Conservation (phyloP, 2,888 invertebrate species). For the Apamea crenata region DNA sequence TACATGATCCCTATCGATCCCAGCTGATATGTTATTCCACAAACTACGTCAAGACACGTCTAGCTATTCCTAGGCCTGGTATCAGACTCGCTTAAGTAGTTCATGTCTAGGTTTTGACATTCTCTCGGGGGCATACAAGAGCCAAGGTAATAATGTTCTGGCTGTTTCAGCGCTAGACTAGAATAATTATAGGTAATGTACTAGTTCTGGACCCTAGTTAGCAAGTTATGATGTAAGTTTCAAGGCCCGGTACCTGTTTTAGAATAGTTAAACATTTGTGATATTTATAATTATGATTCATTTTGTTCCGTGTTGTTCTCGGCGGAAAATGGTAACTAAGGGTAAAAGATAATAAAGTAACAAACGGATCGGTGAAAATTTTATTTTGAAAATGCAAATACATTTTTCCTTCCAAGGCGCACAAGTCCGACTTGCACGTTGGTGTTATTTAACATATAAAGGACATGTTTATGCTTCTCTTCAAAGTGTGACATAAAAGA, state of each 20-base stretch:
- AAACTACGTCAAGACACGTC: constrained; percentile 10
- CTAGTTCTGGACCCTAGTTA: constrained; percentile 32
- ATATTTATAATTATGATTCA: constrained; percentile 42
- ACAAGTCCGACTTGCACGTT: not conserved
- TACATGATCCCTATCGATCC: constrained; percentile 12
- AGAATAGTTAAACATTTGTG: constrained; percentile 42
- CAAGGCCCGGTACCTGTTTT: constrained; percentile 14
- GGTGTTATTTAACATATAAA: no score
- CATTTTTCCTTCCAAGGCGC: not conserved
- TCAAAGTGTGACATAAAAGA: not conserved
- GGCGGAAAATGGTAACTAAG: not conserved
- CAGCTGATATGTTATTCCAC: constrained; percentile 28
- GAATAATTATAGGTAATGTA: constrained; percentile 49
- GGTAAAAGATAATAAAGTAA: not conserved
- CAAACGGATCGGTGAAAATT: not conserved
- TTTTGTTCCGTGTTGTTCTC: constrained; percentile 15
- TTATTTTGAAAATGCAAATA: no score
- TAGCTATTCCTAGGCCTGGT: constrained; percentile 16
- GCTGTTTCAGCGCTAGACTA: constrained; percentile 31
- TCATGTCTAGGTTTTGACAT: constrained; percentile 47
- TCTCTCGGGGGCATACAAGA: constrained; percentile 35
- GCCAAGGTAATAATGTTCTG: constrained; percentile 39
- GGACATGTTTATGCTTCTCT: not conserved
- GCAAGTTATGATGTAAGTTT: constrained; percentile 36
- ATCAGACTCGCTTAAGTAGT: constrained; percentile 39